Evolutionary conservation across 2,888 invertebrate species (phyloP).

Genomic region (Netelia virgata): DNA sequence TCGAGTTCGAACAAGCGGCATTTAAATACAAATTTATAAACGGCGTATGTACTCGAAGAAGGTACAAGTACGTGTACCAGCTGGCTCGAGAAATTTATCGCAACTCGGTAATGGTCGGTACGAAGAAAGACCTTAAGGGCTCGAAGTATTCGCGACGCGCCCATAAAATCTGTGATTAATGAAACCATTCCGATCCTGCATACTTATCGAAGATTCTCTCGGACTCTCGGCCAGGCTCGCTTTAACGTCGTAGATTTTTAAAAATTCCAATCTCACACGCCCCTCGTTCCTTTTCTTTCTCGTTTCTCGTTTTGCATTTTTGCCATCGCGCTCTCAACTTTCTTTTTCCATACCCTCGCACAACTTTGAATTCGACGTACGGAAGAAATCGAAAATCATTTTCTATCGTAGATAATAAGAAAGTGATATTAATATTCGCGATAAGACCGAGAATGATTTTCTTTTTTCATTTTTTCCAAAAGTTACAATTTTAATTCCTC

Average conservation of each 20-base stretch:
- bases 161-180: slow-evolving; percentile 54
- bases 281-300: neutral
- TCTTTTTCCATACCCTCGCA: no score
- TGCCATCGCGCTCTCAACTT: neutral
- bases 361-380: no score
- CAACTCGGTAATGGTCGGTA: slow-evolving; percentile 1
- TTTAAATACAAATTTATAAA: slow-evolving; percentile 54
- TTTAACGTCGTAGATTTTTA: slow-evolving; percentile 29
- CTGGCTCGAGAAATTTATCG: slow-evolving; percentile 42
- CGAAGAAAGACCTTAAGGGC: slow-evolving; percentile 21
- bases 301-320: neutral
- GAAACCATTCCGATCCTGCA: neutral
- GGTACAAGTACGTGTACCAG: neutral
- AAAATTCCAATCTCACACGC: neutral
- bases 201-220: neutral
- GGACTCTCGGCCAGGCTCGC: neutral
- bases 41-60: neutral
- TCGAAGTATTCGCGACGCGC: slow-evolving; percentile 26
- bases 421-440: no score
- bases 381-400: no score
- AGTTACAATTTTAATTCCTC: no score
- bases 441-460: no score
- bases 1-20: slow-evolving; percentile 12
- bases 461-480: no score
- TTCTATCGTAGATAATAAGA: no score